These are phyloP conservation scores for Tachina fera DNA, from an alignment of 2,888 invertebrate species.

Conservation along the genomic window DNA sequence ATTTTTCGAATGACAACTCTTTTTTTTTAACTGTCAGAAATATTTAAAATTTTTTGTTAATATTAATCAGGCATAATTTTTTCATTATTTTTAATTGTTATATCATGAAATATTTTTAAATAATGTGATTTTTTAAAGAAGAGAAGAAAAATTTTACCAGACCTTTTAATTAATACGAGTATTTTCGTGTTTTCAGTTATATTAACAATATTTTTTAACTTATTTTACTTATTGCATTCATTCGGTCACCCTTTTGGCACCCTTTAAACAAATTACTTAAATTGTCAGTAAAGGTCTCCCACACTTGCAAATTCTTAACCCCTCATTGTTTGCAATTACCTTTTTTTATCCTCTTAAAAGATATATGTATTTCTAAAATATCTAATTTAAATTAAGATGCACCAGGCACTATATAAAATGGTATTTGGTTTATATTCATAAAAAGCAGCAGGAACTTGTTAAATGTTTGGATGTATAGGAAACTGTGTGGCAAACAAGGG, in stretches of 20 bases:
- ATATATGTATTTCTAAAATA: conserved; percentile 10
- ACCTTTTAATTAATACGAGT: no score
- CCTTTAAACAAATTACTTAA: neutral
- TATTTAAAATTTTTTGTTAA: no score
- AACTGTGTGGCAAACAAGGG: neutral
- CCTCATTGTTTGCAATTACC: neutral
- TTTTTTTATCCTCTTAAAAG: neutral
- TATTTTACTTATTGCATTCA: neutral
- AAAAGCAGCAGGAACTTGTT: conserved; percentile 18
- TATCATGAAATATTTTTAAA: no score
- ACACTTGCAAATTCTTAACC: neutral
- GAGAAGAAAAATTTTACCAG: no score
- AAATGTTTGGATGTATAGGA: conserved; percentile 17
- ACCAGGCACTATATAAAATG: conserved; percentile 41
- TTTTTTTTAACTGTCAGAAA: no score
- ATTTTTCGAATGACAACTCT: no score
- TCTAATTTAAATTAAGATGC: conserved; percentile 48
- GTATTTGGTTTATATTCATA: conserved; percentile 43
- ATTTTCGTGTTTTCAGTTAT: neutral
- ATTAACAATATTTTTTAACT: neutral
- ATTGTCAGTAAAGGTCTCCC: conserved; percentile 1
- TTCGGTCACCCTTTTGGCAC: conserved; percentile 25
- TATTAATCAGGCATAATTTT: no score
- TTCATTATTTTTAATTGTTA: no score
- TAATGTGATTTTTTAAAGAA: no score